Base-by-base conservation (phyloP, 2,797 vertebrate species). In the Eulemur albifrons region DNA sequence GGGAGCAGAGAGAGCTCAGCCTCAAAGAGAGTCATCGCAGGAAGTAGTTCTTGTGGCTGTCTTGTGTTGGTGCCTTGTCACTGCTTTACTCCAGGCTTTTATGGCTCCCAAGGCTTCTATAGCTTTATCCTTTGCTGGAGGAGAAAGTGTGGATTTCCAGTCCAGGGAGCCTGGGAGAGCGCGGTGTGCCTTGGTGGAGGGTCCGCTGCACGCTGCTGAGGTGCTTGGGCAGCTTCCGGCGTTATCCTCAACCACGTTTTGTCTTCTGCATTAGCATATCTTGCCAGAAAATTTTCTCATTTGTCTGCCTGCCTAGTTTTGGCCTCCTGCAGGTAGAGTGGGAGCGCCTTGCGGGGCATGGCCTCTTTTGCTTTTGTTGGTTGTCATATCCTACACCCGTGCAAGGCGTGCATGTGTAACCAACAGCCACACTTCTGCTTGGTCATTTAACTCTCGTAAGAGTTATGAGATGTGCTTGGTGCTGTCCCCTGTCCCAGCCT, bases 171-270 rank as follows among this genome's bases (percentile, higher is more conserved):
- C 70, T 9, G n/a, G 54, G 54, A n/a, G 52, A 30, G n/a, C 2
- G 12, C 30, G 3, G 3, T 3, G 23, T 21, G 12, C 45, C 67
- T 40, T 43, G 30, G 2, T 2, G 2, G 40, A 54, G 32, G 43
- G 21, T 8, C 61, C 21, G 3, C 14, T n/a, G 20, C 35, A 35
- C 14, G 27, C 67, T 1, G 2, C 40, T 25, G 2, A 13, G 40
- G 15, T 23, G 57, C 23, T 20, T 1, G 12, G 11, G 18, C 85
- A 1, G 7, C 10, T 23, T 32, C 30, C 5, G 0, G 13, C 0
- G 12, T 45, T 13, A 23, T 25, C 25, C 48, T 38, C 32, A 7
- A 3, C 38, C 30, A 2, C 4, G 32, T 38, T n/a, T 86, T 25
- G 13, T 18, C 63, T 40, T 65, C 38, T 40, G 35, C 10, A 0